Evolutionary conservation across 2,888 invertebrate species (phyloP).

Genomic region (Morinoia aosen): DNA sequence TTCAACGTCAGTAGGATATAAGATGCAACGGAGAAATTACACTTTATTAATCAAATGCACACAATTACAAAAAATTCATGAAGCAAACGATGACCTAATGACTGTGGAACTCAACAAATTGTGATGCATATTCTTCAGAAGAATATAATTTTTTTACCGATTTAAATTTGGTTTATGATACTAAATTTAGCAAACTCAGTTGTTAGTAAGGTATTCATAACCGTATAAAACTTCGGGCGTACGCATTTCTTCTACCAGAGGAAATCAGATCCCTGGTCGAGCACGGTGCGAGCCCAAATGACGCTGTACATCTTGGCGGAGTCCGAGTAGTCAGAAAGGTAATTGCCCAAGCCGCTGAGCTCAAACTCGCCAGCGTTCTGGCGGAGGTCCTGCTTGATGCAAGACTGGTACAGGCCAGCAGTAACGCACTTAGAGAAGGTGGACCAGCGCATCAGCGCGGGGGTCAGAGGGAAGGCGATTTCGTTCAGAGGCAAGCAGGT

Average conservation of each 20-base stretch:
- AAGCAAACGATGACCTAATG: neutral
- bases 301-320: conserved; percentile 40
- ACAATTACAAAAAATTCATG: neutral
- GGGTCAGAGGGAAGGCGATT: conserved; percentile 21
- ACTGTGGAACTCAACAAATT: neutral
- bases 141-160: neutral
- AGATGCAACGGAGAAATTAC: neutral
- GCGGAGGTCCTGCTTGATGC: conserved; percentile 31
- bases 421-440: neutral
- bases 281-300: conserved; percentile 35
- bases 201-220: neutral
- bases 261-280: conserved; percentile 43
- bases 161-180: neutral
- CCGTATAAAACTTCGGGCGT: neutral
- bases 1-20: neutral
- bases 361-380: conserved; percentile 23
- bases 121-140: neutral
- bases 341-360: conserved; percentile 20
- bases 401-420: neutral
- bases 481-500: neutral
- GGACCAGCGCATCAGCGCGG: conserved; percentile 44
- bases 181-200: neutral
- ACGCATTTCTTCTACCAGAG: neutral
- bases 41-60: neutral
- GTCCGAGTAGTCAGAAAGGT: conserved; percentile 6